Conservation (phyloP, 2,888 invertebrate species). For the Steinernema scapterisci region DNA sequence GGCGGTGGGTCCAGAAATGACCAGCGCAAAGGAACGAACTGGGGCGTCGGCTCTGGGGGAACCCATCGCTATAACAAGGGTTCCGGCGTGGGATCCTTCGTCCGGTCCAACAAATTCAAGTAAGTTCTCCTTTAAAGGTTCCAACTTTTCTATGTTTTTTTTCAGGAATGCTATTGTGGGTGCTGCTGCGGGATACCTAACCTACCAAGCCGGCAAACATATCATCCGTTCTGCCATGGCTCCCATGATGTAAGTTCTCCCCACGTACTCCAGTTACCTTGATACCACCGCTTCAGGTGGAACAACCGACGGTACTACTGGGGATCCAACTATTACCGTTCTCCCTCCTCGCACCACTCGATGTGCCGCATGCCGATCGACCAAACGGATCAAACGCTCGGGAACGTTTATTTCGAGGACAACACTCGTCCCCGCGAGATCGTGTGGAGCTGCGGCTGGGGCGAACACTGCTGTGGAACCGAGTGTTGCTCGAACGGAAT, state of each 20-base stretch:
- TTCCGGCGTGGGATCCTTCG: conserved; percentile 57
- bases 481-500: conserved; percentile 57
- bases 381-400: conserved; percentile 56
- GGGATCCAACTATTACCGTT: conserved; percentile 60
- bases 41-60: background rate
- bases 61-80: conserved; percentile 31
- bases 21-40: background rate
- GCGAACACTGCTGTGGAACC: conserved; percentile 58
- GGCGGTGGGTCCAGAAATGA: conserved; percentile 4
- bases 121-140: too few species aligned
- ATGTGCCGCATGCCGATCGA: conserved; percentile 67
- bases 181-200: conserved; percentile 65
- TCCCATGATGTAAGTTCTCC: conserved; percentile 61
- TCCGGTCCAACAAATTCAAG: conserved; percentile 62
- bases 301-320: conserved; percentile 62
- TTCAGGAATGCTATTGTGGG: conserved; percentile 62
- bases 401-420: conserved; percentile 65
- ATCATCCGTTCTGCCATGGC: conserved; percentile 58
- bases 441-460: conserved; percentile 64
- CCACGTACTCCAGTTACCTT: background rate
- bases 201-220: conserved; percentile 65
- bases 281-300: conserved; percentile 52
- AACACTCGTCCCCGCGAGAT: conserved; percentile 62
- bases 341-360: conserved; percentile 36
- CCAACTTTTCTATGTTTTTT: too few species aligned